Evolutionary conservation across 2,888 invertebrate species (phyloP).

Genomic region (Rhimphoctona megacephalus): DNA sequence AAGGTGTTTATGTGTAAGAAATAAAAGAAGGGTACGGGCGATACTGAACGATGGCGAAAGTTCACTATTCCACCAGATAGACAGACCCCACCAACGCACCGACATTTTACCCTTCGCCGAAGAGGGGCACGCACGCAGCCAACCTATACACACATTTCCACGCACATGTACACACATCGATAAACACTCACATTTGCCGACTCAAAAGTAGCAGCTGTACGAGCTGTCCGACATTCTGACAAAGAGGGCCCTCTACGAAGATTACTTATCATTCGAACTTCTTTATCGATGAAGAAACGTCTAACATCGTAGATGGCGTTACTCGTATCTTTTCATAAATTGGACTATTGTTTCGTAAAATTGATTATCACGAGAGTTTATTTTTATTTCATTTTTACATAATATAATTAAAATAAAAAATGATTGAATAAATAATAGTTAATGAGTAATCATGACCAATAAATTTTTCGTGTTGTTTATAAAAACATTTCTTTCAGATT

Average conservation of each 20-base stretch:
- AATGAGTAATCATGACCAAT: too few relatives aligned
- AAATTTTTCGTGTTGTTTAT: too few relatives aligned
- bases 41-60: slow-evolving; percentile 77
- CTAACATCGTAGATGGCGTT: too few relatives aligned
- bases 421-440: too few relatives aligned
- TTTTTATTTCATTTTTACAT: too few relatives aligned
- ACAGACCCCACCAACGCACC: slow-evolving; percentile 86
- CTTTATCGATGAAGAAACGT: neutral
- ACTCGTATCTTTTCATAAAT: too few relatives aligned
- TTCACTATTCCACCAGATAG: slow-evolving; percentile 79
- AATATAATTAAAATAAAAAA: too few relatives aligned
- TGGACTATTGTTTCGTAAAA: too few relatives aligned
- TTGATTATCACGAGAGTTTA: too few relatives aligned
- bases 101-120: slow-evolving; percentile 86
- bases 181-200: neutral
- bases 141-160: neutral
- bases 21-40: slow-evolving; percentile 62
- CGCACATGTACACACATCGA: slow-evolving; percentile 5
- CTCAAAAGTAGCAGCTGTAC: slow-evolving; percentile 21
- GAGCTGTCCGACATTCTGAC: neutral
- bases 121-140: slow-evolving; percentile 59
- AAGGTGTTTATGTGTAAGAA: slow-evolving; percentile 48
- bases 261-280: neutral
- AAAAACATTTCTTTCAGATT: too few relatives aligned
- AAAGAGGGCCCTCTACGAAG: neutral